These are phyloP conservation scores for Melanotaenia maccullochi DNA, from an alignment of 2,797 vertebrate species.

Conservation along the genomic window DNA sequence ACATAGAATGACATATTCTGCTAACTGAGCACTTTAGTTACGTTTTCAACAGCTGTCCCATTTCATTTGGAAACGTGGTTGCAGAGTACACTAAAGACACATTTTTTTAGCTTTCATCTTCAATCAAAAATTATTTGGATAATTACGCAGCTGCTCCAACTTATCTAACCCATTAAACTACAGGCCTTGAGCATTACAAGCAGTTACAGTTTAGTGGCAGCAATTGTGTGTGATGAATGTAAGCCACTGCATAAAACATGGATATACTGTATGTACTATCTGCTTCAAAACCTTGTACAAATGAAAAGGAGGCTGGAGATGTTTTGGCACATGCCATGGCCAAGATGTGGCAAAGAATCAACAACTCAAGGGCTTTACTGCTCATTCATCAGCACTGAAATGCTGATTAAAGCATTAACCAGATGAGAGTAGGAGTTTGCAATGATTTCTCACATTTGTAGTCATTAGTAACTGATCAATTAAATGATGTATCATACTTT, in stretches of 20 bases:
- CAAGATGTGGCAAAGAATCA: slow-evolving; percentile 31
- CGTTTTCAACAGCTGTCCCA: not conserved
- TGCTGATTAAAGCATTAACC: slow-evolving; percentile 37
- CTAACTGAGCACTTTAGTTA: not conserved
- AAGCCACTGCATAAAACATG: slow-evolving; percentile 17
- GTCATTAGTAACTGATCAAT: slow-evolving; percentile 63
- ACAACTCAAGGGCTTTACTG: slow-evolving; percentile 16
- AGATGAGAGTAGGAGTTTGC: slow-evolving; percentile 18
- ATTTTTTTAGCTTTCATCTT: slow-evolving; percentile 9
- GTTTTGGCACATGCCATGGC: slow-evolving; percentile 34
- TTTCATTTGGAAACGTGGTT: not conserved
- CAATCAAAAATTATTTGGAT: slow-evolving; percentile 28
- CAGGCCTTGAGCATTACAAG: slow-evolving; percentile 23
- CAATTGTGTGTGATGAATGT: slow-evolving; percentile 22
- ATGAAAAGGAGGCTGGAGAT: slow-evolving; percentile 10
- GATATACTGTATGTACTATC: slow-evolving; percentile 3
- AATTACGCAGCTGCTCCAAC: slow-evolving; percentile 34
- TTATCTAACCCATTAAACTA: slow-evolving; percentile 20
- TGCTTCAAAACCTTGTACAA: slow-evolving; percentile 19
- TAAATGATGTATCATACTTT: slow-evolving; percentile 44
- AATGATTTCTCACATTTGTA: slow-evolving; percentile 43
- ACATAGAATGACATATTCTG: not conserved
- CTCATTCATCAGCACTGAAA: slow-evolving; percentile 45
- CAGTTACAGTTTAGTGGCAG: slow-evolving; percentile 33
- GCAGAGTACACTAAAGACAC: slow-evolving; percentile 1